Evolutionary conservation across 2,797 vertebrate genomes (phyloP).

Genomic region (Anabacerthia variegaticeps): DNA sequence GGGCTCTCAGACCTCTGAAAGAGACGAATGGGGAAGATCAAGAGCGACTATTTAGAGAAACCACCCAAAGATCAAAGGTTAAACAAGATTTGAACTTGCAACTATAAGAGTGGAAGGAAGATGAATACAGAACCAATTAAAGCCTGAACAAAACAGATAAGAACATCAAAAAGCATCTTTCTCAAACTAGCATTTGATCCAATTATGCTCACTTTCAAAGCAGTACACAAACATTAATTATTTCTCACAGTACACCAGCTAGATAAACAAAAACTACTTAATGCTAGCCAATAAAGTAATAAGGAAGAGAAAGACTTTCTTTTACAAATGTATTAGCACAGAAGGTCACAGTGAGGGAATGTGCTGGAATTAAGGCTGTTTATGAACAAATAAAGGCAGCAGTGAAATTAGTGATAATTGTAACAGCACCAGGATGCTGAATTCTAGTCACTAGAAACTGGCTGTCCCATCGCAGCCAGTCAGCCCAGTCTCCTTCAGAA

Average conservation of each 20-base stretch:
- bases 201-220: neutral
- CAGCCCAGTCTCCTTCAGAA: neutral
- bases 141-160: neutral
- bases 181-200: neutral
- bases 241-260: neutral
- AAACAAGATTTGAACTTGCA: neutral
- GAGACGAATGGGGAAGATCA: neutral
- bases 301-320: neutral
- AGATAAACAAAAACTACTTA: neutral
- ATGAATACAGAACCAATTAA: neutral
- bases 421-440: neutral
- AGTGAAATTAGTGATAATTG: neutral
- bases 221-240: slow-evolving; percentile 7
- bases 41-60: neutral
- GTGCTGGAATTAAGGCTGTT: neutral
- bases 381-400: neutral
- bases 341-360: neutral
- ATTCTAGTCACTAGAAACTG: neutral
- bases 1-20: neutral
- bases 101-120: neutral
- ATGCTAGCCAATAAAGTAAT: neutral
- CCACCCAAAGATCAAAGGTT: neutral
- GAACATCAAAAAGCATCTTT: neutral
- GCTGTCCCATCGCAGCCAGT: neutral
- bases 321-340: neutral